Base-by-base conservation (phyloP, 1,140 invertebrate species). In the Eurosta solidaginis region DNA sequence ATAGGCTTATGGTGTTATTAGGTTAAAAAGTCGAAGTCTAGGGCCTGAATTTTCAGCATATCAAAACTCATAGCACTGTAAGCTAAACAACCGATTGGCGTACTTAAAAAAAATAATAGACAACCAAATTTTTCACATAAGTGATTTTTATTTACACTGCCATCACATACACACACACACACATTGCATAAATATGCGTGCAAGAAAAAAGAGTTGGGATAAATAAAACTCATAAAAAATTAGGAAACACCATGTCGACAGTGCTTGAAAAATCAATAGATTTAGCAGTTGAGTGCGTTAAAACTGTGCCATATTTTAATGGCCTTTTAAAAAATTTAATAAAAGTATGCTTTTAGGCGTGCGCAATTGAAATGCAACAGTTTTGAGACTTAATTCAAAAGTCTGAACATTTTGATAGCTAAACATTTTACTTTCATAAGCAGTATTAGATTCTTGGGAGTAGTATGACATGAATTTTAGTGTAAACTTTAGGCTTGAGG, bases 61-160 rank as follows among this genome's bases (percentile, higher is more conserved):
- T 33, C 54, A 68, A 40, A 29, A n/a, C 33, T 40, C 27, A 20
- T 7, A 68, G 40, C 20, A 20, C 33, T 68, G 36, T 17, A 17
- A 68, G n/a, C 36, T 68, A 68, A 68, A 68, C 33, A 68, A 68
- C 9, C 33, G 40, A 22, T 20, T 42, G 17, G n/a, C n/a, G 27
- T n/a, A n/a, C n/a, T n/a, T n/a, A n/a, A n/a, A 59, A 68, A 68
- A 36, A 68, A 9, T 29, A 40, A 68, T 17, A 33, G 5, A 14
- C 36, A 68, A 68, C 33, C 33, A 33, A 68, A 68, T 17, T 36
- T 68, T 68, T 40, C 33, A 7, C 40, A 68, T 40, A 68, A 68
- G 59, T 68, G 59, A 68, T 68, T 68, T 68, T 68, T 68, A 68
- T 68, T 42, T 42, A 68, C n/a, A 68, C 17, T 40, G n/a, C n/a